These are phyloP conservation scores for Melitaea athalia DNA, from an alignment of 2,888 invertebrate genomes.

Conservation along the genomic window DNA sequence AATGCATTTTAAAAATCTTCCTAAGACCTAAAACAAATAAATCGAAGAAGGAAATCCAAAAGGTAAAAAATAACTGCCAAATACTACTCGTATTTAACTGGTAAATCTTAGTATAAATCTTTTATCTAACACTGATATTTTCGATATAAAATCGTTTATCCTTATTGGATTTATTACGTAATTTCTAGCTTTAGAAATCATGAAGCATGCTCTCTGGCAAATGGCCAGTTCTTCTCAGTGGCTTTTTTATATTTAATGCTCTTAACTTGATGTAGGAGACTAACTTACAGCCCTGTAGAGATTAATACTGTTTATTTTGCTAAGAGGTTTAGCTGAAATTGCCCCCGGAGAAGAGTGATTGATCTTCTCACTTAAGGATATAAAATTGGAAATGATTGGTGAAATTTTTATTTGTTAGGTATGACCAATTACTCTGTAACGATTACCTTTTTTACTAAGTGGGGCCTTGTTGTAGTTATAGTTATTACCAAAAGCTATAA, in stretches of 20 bases:
- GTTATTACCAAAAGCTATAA: too few relatives aligned
- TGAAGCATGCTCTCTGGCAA: slow-evolving; percentile 52
- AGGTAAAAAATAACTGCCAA: background rate
- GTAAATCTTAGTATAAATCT: slow-evolving; percentile 17
- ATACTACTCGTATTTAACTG: background rate
- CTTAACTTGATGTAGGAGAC: slow-evolving; percentile 74
- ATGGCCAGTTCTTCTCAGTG: slow-evolving; percentile 57
- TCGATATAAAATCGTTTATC: slow-evolving; percentile 26
- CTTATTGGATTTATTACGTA: slow-evolving; percentile 28
- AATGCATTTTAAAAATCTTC: background rate
- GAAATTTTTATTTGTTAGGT: slow-evolving; percentile 22
- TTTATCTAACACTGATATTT: slow-evolving; percentile 8
- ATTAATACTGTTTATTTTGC: slow-evolving; percentile 71
- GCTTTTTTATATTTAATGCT: slow-evolving; percentile 72
- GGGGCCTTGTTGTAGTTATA: background rate
- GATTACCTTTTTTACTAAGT: background rate
- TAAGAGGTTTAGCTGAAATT: slow-evolving; percentile 70
- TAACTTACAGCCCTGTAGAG: slow-evolving; percentile 60
- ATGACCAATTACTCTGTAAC: slow-evolving; percentile 5
- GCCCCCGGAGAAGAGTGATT: slow-evolving; percentile 47
- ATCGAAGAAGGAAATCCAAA: background rate
- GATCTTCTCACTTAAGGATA: slow-evolving; percentile 31
- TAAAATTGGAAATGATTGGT: slow-evolving; percentile 33
- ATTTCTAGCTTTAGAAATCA: slow-evolving; percentile 34
- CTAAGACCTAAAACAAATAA: background rate